Conservation (phyloP, 2,797 vertebrate genomes). For the Diplodus puntazzo region DNA sequence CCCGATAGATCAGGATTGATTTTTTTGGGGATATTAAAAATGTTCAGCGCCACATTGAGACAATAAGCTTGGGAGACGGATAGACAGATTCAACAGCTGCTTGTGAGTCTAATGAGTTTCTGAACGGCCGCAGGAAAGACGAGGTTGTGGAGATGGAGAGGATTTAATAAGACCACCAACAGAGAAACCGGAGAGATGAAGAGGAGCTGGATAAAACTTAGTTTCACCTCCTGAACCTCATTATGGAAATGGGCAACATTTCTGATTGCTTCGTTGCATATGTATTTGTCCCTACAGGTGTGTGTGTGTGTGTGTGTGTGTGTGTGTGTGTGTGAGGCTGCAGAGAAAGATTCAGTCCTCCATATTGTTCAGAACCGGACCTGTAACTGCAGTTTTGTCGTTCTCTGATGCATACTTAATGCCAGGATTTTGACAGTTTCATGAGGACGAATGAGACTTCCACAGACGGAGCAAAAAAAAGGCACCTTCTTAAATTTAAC, state of each 20-base stretch:
- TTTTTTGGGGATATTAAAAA: conserved; percentile 47
- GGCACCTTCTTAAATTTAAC: conserved; percentile 6
- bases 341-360: neutral
- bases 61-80: conserved; percentile 23
- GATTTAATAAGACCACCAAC: conserved; percentile 75
- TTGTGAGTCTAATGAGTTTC: conserved; percentile 59
- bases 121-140: conserved; percentile 47
- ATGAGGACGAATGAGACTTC: conserved; percentile 22
- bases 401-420: conserved; percentile 16
- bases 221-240: conserved; percentile 70
- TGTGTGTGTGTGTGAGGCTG: conserved; percentile 13
- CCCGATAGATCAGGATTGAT: conserved; percentile 41
- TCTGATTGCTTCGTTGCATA: conserved; percentile 59
- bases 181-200: conserved; percentile 50
- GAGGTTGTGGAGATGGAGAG: conserved; percentile 47
- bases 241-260: conserved; percentile 68
- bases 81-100: conserved; percentile 43
- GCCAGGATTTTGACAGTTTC: conserved; percentile 19
- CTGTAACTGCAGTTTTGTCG: neutral
- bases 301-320: conserved; percentile 28
- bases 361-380: neutral
- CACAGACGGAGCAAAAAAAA: neutral
- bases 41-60: neutral
- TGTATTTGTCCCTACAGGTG: conserved; percentile 39
- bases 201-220: conserved; percentile 41